Base-by-base conservation (phyloP, 2,113 vertebrate genomes). In the Orycteropus afer region DNA sequence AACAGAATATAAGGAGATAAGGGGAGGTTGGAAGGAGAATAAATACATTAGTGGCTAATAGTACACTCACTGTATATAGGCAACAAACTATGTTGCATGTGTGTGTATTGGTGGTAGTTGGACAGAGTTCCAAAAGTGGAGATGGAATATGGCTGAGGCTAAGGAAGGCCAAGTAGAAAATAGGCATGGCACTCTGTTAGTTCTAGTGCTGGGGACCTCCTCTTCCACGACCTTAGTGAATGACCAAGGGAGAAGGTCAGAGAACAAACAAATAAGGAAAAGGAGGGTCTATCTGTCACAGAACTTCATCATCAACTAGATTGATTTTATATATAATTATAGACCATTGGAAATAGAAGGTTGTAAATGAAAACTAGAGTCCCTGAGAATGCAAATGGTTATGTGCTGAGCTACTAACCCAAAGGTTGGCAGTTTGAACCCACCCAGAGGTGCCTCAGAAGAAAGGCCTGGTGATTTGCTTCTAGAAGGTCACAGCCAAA, bases 201-300 rank as follows among this genome's bases (percentile, higher is more conserved):
- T 11, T 37, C 15, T n/a, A 25, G 57, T 6, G 27, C 55, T 15
- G 27, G 55, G 63, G 13, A 65, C n/a, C 34, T 7, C 27, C 78
- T 94, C 82, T 69, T 61, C 45, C 9, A 77, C 59, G 76, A 82
- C 4, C 20, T 0, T 59, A 11, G 22, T 61, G 27, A 34, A 27
- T 40, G 71, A 67, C 61, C 65, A 55, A 91, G 57, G n/a, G 73
- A 47, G 83, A 53, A 78, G 40, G 45, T 37, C 51, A 34, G 45
- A 67, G 69, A 76, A 76, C 32, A 86, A 8, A 92, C 17, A 61
- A 29, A 51, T 5, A 67, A 25, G 37, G 34, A 45, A 37, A 74
- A 12, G 2, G 22, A 61, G 77, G 34, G 47, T 42, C 49, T 80
- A 37, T 53, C 25, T 9, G 22, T 47, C 22, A 9, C 0, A 34